These are phyloP conservation scores for Montipora foliosa DNA, from an alignment of 64 coral and sea anemone genomes.

Conservation along the genomic window DNA sequence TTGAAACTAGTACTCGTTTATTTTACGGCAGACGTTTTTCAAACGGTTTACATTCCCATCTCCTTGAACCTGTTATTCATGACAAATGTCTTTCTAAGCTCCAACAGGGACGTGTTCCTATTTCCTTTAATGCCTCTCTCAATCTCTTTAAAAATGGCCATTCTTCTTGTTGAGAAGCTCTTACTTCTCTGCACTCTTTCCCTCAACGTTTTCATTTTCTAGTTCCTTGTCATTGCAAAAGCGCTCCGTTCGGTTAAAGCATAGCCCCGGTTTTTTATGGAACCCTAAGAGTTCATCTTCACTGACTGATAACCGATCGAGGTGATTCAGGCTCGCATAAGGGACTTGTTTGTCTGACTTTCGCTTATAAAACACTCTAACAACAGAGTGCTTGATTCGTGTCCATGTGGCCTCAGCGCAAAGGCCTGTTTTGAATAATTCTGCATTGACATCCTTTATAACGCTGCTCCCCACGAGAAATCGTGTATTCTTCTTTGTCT, in stretches of 20 bases:
- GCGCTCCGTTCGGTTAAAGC: background rate
- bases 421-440: background rate
- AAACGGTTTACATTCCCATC: background rate
- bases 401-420: constrained; percentile 1
- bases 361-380: background rate
- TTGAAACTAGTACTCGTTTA: too few relatives aligned
- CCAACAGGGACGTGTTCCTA: constrained; percentile 1
- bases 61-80: constrained; percentile 53
- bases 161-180: constrained; percentile 24
- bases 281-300: constrained; percentile 2
- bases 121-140: background rate
- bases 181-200: constrained; percentile 14
- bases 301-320: background rate
- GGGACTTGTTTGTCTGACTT: background rate
- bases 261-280: background rate
- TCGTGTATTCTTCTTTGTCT: background rate
- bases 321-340: constrained; percentile 7
- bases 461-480: background rate
- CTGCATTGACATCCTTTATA: too few relatives aligned
- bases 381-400: constrained; percentile 10
- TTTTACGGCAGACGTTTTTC: background rate
- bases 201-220: background rate
- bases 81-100: constrained; percentile 18
- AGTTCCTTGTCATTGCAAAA: background rate
- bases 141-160: constrained; percentile 41